phyloP scores from a whole-genome alignment of 2,113 vertebrate genomes.

The Stomatorhinus ivindoensis region DNA sequence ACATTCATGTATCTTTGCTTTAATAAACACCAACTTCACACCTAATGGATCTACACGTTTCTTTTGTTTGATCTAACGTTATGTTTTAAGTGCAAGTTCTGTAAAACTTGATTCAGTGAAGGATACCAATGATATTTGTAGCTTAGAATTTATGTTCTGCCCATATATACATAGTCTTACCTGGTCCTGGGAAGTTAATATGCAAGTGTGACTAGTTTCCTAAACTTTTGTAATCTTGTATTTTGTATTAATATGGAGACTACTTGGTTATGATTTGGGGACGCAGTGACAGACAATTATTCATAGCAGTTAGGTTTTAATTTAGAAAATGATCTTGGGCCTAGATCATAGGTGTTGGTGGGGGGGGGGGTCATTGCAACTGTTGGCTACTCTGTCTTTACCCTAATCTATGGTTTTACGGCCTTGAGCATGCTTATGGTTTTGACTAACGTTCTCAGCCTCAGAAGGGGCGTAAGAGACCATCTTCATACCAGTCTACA shows the following conservation, averaged over 20 bases:
- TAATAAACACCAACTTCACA: slow-evolving; percentile 1
- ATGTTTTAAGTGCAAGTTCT: background rate
- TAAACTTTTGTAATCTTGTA: background rate
- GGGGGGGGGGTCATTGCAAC: background rate
- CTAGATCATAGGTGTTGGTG: background rate
- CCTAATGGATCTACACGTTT: background rate
- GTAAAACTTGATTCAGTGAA: background rate
- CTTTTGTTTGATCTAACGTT: background rate
- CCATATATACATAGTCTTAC: background rate
- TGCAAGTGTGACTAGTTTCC: background rate
- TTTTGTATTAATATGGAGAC: background rate
- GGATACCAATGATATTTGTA: background rate
- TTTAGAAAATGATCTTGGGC: background rate
- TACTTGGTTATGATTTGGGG: background rate
- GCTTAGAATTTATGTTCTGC: background rate
- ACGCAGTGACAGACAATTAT: background rate
- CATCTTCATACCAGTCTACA: background rate
- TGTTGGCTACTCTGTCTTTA: background rate
- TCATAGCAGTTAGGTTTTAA: background rate
- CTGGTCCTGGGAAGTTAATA: background rate
- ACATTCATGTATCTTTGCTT: background rate
- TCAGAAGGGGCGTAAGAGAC: background rate
- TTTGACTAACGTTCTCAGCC: background rate
- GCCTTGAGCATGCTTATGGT: background rate
- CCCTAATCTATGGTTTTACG: background rate